Percentiles rank a stretch among this genome's conserved stretches.
phyloP scores from a whole-genome alignment of 2,888 invertebrate species.

The Hymenopus coronatus region DNA sequence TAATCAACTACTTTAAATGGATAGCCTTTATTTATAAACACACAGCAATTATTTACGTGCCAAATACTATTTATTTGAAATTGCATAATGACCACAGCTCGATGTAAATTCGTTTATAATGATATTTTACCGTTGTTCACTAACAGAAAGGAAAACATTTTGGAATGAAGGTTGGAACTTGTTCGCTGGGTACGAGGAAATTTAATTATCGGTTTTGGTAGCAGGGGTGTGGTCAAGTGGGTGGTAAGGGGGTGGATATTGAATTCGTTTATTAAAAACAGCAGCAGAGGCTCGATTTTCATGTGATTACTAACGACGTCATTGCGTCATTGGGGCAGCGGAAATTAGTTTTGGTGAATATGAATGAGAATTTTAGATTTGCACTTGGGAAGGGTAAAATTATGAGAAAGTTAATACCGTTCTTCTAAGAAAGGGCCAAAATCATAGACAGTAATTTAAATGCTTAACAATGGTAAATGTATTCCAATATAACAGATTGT shows the following conservation, averaged over 20 bases:
- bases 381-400: not conserved
- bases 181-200: not conserved
- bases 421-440: not conserved
- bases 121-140: not conserved
- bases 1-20: not conserved
- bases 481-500: too few species aligned
- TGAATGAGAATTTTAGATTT: not conserved
- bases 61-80: not conserved
- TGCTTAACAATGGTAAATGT: not conserved
- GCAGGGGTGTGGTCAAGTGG: not conserved
- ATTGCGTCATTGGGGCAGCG: not conserved
- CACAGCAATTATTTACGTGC: not conserved
- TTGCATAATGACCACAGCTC: not conserved
- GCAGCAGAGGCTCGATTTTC: not conserved
- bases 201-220: not conserved
- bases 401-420: not conserved
- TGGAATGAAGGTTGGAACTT: not conserved
- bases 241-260: not conserved
- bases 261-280: not conserved
- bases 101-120: not conserved
- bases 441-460: not conserved
- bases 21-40: not conserved
- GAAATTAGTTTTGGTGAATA: not conserved
- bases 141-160: not conserved
- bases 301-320: not conserved